Base-by-base conservation (phyloP, 2,888 invertebrate species). In the Stenolophus ochropezus region DNA sequence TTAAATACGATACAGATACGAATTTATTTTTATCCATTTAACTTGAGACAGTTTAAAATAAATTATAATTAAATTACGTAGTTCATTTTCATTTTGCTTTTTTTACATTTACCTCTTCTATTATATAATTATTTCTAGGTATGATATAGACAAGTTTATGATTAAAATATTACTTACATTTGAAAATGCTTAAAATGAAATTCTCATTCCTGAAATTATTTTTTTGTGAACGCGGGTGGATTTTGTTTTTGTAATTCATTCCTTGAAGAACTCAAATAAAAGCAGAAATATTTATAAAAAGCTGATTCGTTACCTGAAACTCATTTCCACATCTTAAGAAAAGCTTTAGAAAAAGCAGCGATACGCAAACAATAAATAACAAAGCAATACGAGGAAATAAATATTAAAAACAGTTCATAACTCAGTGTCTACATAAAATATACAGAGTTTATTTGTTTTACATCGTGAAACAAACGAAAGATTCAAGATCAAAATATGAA, bases 401-500 rank as follows among this genome's bases (percentile, higher is more conserved):
- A 53, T 20, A 53, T 53, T 18, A 53, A 53, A 18, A 20, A 53
- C 53, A 53, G 8, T 56, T 21, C 56, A 56, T 56, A 56, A 56
- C 21, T 56, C 56, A 21, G 21, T 20, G 56, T 21, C 56, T 14
- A 51, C 21, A 61, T 25, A 25, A 61, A 61, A 25, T 61, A 61
- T 61, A 14, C 23, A 21, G 21, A 27, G 23, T 61, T 61, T 61
- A 61, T 61, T 61, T 61, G 25, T 61, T 61, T 61, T 61, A 61
- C n/a, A 61, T 61, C 61, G 23, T 25, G 61, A 61, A 61, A 61
- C 61, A 61, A 23, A 21, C 61, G 61, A 61, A 61, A 61, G 61
- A 61, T 61, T 61, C 61, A 61, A 42, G 42, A 69, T 6, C 42
- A 69, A 42, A 69, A 42, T 69, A 69, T 42, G 69, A 69, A 69